Evolutionary conservation across 2,113 vertebrate species (phyloP).

Genomic region (Plectropomus leopardus): DNA sequence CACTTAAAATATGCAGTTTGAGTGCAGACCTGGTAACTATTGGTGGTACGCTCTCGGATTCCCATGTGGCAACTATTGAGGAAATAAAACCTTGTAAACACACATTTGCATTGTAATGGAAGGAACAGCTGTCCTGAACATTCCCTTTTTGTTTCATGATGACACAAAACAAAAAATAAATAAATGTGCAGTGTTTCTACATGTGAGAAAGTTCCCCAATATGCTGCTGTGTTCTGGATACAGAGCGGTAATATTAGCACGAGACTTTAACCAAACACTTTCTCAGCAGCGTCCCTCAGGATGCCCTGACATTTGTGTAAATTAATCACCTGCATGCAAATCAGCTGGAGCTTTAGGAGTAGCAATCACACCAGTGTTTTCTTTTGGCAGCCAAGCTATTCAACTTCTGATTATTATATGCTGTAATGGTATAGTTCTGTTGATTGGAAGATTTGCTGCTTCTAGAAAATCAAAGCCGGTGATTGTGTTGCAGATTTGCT

Average conservation of each 20-base stretch:
- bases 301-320: constrained; percentile 38
- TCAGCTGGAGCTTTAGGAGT: constrained; percentile 39
- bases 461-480: constrained; percentile 5
- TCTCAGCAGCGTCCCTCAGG: constrained; percentile 22
- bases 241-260: neutral
- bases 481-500: neutral
- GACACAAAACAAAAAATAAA: constrained; percentile 11
- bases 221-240: neutral
- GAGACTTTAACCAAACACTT: constrained; percentile 23
- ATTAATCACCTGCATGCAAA: constrained; percentile 64
- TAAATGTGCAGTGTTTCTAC: neutral
- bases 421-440: constrained; percentile 23
- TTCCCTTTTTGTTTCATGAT: constrained; percentile 3
- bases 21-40: neutral
- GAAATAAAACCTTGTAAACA: constrained; percentile 5
- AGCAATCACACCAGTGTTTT: constrained; percentile 47
- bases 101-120: constrained; percentile 20
- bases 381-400: constrained; percentile 48
- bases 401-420: constrained; percentile 36
- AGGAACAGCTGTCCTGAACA: constrained; percentile 6
- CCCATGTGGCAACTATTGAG: neutral
- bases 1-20: neutral
- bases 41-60: neutral
- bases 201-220: neutral
- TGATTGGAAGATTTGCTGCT: constrained; percentile 18